Conservation (phyloP, 2,797 vertebrate species). For the Artibeus jamaicensis region DNA sequence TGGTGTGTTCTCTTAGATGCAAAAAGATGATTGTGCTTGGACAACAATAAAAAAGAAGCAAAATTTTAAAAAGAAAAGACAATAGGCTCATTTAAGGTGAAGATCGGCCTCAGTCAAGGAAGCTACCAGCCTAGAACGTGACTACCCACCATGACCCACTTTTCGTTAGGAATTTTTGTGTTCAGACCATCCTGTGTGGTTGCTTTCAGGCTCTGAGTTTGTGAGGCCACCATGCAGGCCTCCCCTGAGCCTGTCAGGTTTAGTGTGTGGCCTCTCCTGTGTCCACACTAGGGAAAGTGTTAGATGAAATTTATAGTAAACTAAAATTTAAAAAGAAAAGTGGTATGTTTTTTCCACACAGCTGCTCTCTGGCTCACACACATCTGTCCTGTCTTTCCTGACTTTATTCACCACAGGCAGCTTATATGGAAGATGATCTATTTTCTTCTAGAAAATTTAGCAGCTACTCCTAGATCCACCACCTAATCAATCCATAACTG, state of each 20-base stretch:
- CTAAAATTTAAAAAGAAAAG: background rate
- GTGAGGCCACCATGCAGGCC: background rate
- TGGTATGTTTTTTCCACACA: background rate
- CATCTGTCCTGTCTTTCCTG: too few species aligned
- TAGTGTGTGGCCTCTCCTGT: background rate
- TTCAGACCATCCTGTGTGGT: background rate
- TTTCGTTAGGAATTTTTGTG: background rate
- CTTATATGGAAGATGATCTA: background rate
- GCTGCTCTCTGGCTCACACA: background rate
- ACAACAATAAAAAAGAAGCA: too few species aligned
- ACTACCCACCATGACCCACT: background rate
- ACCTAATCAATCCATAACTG: background rate
- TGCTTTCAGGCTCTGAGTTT: background rate
- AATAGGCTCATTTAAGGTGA: background rate
- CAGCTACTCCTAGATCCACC: background rate
- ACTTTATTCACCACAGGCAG: background rate
- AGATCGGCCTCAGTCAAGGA: background rate
- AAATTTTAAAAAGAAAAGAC: background rate
- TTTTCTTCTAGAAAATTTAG: background rate
- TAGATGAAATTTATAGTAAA: background rate
- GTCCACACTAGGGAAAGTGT: background rate
- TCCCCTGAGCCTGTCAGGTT: background rate
- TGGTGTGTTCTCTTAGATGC: background rate
- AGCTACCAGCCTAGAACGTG: background rate
- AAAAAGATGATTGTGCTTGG: background rate